Evolutionary conservation across 2,113 vertebrate genomes (phyloP), one percentile per base, ranked within the genome.

Genomic region (Procavia capensis): DNA sequence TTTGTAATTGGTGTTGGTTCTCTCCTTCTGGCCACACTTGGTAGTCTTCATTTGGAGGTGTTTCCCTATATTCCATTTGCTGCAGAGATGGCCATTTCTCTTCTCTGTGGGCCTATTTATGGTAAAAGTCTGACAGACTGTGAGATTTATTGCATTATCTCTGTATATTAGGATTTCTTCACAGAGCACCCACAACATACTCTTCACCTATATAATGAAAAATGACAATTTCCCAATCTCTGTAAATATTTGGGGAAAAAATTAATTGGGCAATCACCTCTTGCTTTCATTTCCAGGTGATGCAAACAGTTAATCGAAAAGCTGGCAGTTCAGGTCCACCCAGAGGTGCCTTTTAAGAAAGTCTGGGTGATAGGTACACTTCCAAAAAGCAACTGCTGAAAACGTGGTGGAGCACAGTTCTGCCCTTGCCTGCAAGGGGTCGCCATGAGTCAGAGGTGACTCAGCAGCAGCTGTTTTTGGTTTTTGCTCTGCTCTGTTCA

Each of bases 401-500:
- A 36, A 14, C 66, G 14, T 70, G 2, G 5, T 36, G 66, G 29
- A 70, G 34, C 66, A 36, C 34, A 16, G 27, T 54, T 54, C 34
- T 36, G 2, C 9, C 6, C 66, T 36, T 34, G 36, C 34, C 13
- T 19, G 36, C 66, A 19, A 36, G 66, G 50, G 14, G 50, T 54
- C 17, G 50, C 50, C 50, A 54, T 54, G 50, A 54, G 50, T 54
- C 14, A 54, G 50, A 54, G 11, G 13, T 16, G 3, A 19, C 14
- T 70, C 34, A n/a, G 7, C 34, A 34, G 66, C 66, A 36, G 16
- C 66, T 20, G 17, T 16, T 36, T 54, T 36, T 36, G 66, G 66
- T 36, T n/a, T 95, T 76, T 57, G 64, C 45, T 84, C 84, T 82
- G 27, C 17, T 57, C 47, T n/a, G 66, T 83, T 83, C 83, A 96